Evolutionary conservation across 2,888 invertebrate genomes (phyloP), one percentile per base, ranked within the genome.

Genomic region (Clitarchus hookeri): DNA sequence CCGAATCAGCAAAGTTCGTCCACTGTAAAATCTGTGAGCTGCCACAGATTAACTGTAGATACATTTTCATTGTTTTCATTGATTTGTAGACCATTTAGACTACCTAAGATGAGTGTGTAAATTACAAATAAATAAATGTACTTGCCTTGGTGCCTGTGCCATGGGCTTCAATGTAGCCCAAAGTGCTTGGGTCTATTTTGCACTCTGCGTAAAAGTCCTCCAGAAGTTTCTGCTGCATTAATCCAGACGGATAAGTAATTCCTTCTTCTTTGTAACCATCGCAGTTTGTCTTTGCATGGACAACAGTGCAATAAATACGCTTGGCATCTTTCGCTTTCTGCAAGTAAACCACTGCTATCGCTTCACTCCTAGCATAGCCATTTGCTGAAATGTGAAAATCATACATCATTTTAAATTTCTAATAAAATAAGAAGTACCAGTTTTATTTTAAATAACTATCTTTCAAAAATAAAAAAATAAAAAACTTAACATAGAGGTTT

Each of bases 291-390:
- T 94, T 94, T 13, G 93, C 92, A 89, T 94, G 93, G 65, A 94
- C 90, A 2, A 93, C 88, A 36, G 92, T 91, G 2, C 93, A 92
- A 88, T 94, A 94, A 36, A 93, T 90, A 78, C 94, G 89, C 85
- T 91, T 92, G 0, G 93, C 92, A 85, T 91, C 90, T 9, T 91
- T 91, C 0, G 91, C 93, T 89, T 95, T 96, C 91, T 98, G 97
- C 26, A 98, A 90, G 89, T 95, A 94, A 77, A 95, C 90, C 0
- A 95, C 94, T 8, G 94, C 94, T 6, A 97, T 92, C 0, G 96
- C 95, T 91, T 98, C 98, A 23, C 97, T 95, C n/a, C 97, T 94
- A 0, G 95, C 95, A 89, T 97, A 98, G 0, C 98, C 97, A 89
- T 95, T 94, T 26, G 96, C 97, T 88, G 84, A n/a, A 65, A 65